A percentile compares a stretch with the other conserved stretches of the same genome.
Conservation (phyloP, 2,113 vertebrate genomes). For the Seriola rivoliana region DNA sequence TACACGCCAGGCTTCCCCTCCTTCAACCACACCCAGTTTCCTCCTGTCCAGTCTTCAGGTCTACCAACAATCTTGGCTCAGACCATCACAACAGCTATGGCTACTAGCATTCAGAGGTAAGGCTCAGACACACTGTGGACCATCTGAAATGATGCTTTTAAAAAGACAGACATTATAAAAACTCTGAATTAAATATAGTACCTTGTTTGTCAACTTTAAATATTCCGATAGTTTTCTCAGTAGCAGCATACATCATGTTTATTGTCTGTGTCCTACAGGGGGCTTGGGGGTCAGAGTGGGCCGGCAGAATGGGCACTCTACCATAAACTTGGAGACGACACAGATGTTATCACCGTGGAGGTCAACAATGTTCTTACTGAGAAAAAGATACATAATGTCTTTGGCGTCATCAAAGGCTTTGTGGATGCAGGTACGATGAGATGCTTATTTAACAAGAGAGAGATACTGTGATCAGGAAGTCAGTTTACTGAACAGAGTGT, state of each 20-base stretch:
- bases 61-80: conserved; percentile 92
- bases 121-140: fast-evolving
- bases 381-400: conserved; percentile 90
- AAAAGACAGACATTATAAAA: neutral
- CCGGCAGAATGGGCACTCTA: fast-evolving
- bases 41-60: conserved; percentile 91
- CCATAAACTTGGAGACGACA: conserved; percentile 70
- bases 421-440: conserved; percentile 89
- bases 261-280: conserved; percentile 71
- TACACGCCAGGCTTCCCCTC: conserved; percentile 97
- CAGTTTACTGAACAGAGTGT: neutral
- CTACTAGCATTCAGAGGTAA: conserved; percentile 83
- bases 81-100: conserved; percentile 85
- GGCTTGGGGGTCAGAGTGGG: conserved; percentile 67
- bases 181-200: neutral
- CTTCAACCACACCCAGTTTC: conserved; percentile 96
- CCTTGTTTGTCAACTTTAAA: neutral
- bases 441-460: neutral
- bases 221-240: neutral
- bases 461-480: neutral
- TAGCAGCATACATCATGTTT: neutral
- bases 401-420: conserved; percentile 92
- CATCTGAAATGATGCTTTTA: neutral
- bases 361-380: conserved; percentile 88
- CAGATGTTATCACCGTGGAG: conserved; percentile 75